phyloP scores from a whole-genome alignment of 2,888 invertebrate genomes.

The Nyleta sp. region DNA sequence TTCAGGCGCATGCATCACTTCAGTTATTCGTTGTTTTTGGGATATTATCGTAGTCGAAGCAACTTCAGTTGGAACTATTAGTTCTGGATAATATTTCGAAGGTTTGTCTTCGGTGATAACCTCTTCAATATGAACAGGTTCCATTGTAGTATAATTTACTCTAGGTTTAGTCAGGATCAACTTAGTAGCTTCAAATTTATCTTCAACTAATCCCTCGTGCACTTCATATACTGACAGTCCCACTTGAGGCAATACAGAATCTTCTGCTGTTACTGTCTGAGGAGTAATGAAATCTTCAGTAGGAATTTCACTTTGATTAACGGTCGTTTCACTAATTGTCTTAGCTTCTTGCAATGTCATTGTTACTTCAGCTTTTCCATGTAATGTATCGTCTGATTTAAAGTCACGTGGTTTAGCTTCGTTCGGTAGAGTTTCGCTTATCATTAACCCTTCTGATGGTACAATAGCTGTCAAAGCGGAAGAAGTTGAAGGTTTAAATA shows the following conservation, averaged over 20 bases:
- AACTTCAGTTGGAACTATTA: slow-evolving; percentile 91
- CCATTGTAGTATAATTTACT: slow-evolving; percentile 86
- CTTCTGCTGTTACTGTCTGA: slow-evolving; percentile 84
- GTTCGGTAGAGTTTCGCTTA: slow-evolving; percentile 81
- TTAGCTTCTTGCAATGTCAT: slow-evolving; percentile 87
- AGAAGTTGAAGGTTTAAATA: slow-evolving; percentile 81
- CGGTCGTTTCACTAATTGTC: slow-evolving; percentile 86
- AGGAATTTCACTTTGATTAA: slow-evolving; percentile 85
- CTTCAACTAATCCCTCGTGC: slow-evolving; percentile 85
- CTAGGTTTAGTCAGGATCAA: slow-evolving; percentile 85
- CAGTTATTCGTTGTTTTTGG: slow-evolving; percentile 86
- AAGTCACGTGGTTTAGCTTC: slow-evolving; percentile 70
- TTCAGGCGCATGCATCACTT: slow-evolving; percentile 87
- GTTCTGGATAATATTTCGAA: slow-evolving; percentile 90
- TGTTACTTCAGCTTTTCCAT: slow-evolving; percentile 84
- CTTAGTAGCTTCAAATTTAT: slow-evolving; percentile 83
- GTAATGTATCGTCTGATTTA: slow-evolving; percentile 72
- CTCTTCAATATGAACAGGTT: slow-evolving; percentile 87
- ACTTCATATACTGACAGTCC: slow-evolving; percentile 87
- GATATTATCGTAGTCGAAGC: slow-evolving; percentile 87
- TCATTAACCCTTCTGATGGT: slow-evolving; percentile 82
- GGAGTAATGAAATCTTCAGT: slow-evolving; percentile 83
- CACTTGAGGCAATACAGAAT: slow-evolving; percentile 85
- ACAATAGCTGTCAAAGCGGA: slow-evolving; percentile 82
- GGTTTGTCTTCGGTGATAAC: slow-evolving; percentile 88